Evolutionary conservation across 1,140 invertebrate genomes (phyloP), one percentile per base, ranked within the genome.

Genomic region (Lepidostoma basale): DNA sequence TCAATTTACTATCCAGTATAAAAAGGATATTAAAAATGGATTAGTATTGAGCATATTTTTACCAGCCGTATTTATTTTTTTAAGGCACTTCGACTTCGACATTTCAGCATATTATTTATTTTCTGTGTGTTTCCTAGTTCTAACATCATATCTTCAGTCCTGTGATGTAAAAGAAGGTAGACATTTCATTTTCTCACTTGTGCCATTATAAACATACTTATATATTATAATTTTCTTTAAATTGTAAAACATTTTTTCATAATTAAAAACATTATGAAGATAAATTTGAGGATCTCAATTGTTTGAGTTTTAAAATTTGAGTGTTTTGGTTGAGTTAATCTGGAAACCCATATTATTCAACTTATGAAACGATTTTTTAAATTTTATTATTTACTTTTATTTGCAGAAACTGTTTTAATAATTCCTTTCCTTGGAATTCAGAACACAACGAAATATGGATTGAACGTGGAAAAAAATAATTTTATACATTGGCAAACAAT

Each of bases 401-500:
- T 72, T 72, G 42, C 23, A 72, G 70, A 72, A 62, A 62, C 36
- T 9, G 62, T 68, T 22, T 14, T 62, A 18, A 36, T 69, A 10
- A 66, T 72, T 39, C 70, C 70, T 23, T 56, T 30, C 16, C 58
- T 72, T 33, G 70, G 70, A 14, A 22, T 72, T 2, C 70, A 72
- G 45, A 67, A 72, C 25, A 67, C 62, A 12, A 68, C 44, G 3
- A 49, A 72, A 25, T 69, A 66, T 45, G 39, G 39, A 20, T 62
- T 40, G 3, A 60, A 52, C 1, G 10, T 62, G 30, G 23, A 66
- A 12, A 72, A 30, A 23, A 63, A 68, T 39, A 39, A 20, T 20
- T 72, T 72, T 47, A 54, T 69, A 28, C 62, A 72, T 36, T 72
- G 70, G 70, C 23, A 44, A 44, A 58, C 63, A 23, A 68, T 72